Percentiles rank a stretch among this genome's conserved stretches.
Evolutionary conservation across 37 sponge, comb jelly and placozoan species (phyloP).

Genomic region (Eunapius fragilis): DNA sequence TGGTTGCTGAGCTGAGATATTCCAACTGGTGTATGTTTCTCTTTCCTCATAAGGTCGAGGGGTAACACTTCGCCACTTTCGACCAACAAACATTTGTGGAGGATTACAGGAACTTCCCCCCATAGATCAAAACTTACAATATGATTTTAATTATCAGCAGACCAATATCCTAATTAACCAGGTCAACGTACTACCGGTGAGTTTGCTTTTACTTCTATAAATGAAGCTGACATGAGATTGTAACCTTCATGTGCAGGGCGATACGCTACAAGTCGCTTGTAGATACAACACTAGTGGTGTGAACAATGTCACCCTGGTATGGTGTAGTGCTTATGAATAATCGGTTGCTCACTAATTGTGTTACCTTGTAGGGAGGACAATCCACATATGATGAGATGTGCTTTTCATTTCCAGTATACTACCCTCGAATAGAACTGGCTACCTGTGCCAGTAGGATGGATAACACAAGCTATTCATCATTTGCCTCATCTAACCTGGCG

Average conservation of each 20-base stretch:
- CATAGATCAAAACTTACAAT: background rate
- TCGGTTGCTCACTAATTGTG: too few relatives aligned
- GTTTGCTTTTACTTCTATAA: background rate
- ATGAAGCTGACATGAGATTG: background rate
- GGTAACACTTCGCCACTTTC: background rate
- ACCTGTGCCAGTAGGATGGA: background rate
- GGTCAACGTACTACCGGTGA: background rate
- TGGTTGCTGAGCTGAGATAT: too few relatives aligned
- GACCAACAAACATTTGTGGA: background rate
- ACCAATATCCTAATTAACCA: background rate
- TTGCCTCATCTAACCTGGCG: background rate
- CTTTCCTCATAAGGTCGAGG: background rate
- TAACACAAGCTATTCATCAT: background rate
- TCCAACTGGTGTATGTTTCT: too few relatives aligned
- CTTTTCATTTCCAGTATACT: background rate
- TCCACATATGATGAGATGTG: background rate
- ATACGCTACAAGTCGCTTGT: background rate
- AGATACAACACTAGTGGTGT: background rate
- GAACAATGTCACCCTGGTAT: background rate
- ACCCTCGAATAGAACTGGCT: background rate
- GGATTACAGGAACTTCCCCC: background rate
- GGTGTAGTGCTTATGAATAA: too few relatives aligned
- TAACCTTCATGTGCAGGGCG: background rate
- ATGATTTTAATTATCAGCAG: background rate
- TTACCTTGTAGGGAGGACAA: background rate